A percentile compares a stretch with the other conserved stretches of the same genome.
phyloP scores from a whole-genome alignment of 1,140 invertebrate genomes.

The Caenorhabditis briggsae region DNA sequence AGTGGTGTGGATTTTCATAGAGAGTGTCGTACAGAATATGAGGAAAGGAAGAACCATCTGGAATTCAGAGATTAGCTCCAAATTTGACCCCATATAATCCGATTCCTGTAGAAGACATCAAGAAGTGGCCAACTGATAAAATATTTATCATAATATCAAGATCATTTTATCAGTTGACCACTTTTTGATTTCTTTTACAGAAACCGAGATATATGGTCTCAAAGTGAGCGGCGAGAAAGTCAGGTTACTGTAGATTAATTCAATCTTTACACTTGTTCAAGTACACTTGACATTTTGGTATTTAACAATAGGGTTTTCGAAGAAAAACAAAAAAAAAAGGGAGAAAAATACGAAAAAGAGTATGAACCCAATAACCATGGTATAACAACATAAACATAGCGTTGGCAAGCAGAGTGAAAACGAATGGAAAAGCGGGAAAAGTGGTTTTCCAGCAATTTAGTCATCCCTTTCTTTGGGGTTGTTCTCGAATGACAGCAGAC shows the following conservation, averaged over 20 bases:
- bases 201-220: too few species aligned
- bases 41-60: constrained; percentile 21
- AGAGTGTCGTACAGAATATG: constrained; percentile 12
- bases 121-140: too few species aligned
- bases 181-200: too few species aligned
- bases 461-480: constrained; percentile 20
- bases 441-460: constrained; percentile 52
- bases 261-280: neutral
- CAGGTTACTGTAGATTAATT: neutral
- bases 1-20: neutral
- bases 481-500: constrained; percentile 41
- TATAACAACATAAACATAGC: constrained; percentile 46
- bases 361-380: constrained; percentile 12
- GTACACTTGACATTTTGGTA: constrained; percentile 16
- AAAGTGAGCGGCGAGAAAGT: too few species aligned
- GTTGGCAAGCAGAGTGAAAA: constrained; percentile 37
- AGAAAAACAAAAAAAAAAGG: neutral
- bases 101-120: too few species aligned
- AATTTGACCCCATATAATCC: too few species aligned
- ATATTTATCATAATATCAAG: too few species aligned
- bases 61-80: neutral
- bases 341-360: neutral
- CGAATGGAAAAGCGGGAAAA: constrained; percentile 16
- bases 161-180: too few species aligned
- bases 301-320: neutral